Percentiles rank a stretch among this genome's conserved stretches.
These are phyloP conservation scores for Andrena hattorfiana DNA, from an alignment of 2,888 invertebrate species.

Conservation along the genomic window DNA sequence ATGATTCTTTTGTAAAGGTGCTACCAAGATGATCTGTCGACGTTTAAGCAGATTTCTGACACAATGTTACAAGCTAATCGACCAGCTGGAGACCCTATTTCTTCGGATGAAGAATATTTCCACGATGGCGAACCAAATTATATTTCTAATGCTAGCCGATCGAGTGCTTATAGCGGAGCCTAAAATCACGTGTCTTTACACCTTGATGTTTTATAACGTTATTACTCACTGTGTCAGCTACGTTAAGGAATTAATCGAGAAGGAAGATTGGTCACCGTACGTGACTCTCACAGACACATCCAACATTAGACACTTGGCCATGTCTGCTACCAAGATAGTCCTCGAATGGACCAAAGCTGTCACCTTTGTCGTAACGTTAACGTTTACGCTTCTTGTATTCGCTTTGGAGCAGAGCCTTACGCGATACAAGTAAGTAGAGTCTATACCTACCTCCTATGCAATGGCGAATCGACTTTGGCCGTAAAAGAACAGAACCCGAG, in stretches of 20 bases:
- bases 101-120: constrained; percentile 90
- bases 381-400: constrained; percentile 91
- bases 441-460: background rate
- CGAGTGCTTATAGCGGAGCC: constrained; percentile 87
- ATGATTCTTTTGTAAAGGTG: constrained; percentile 51
- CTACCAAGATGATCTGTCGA: constrained; percentile 69
- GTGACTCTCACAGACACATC: constrained; percentile 91
- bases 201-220: constrained; percentile 93
- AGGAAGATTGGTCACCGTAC: constrained; percentile 92
- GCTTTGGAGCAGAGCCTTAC: constrained; percentile 91
- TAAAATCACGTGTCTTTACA: constrained; percentile 90
- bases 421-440: constrained; percentile 86
- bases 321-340: constrained; percentile 93
- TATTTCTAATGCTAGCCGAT: constrained; percentile 91
- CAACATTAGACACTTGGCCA: constrained; percentile 91
- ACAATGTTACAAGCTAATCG: constrained; percentile 87
- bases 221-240: constrained; percentile 92
- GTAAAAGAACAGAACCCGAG: background rate
- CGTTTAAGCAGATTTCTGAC: constrained; percentile 72
- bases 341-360: constrained; percentile 94
- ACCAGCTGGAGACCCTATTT: constrained; percentile 88
- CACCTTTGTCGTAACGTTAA: constrained; percentile 91
- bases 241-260: constrained; percentile 90
- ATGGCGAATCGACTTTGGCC: background rate
- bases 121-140: constrained; percentile 90